These are phyloP conservation scores for Aplysina aerophoba DNA, from an alignment of 37 sponge, comb jelly and placozoan species.

Conservation along the genomic window DNA sequence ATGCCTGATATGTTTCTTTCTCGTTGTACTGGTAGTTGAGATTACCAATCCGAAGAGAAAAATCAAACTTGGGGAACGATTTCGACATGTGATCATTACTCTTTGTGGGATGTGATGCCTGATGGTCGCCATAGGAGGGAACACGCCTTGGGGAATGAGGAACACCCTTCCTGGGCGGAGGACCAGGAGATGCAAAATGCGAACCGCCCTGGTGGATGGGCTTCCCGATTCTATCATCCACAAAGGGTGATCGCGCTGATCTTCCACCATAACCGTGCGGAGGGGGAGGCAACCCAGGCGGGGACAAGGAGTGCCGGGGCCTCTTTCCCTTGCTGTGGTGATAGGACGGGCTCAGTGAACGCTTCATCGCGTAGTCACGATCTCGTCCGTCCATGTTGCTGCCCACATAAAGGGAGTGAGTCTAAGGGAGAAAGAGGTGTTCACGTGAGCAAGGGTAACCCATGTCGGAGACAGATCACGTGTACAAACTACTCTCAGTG, in stretches of 20 bases:
- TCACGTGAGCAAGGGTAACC: too few relatives aligned
- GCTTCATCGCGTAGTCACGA: neutral
- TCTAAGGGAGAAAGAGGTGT: too few relatives aligned
- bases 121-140: neutral
- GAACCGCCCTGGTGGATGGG: neutral
- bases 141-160: neutral
- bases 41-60: constrained; percentile 69
- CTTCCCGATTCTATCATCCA: constrained; percentile 37
- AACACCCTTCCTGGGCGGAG: neutral
- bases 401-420: constrained; percentile 4
- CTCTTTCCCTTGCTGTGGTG: neutral
- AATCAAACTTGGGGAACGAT: constrained; percentile 53
- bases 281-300: neutral
- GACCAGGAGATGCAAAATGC: neutral
- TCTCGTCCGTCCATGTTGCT: neutral
- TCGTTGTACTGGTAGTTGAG: constrained; percentile 55
- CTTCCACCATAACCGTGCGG: neutral
- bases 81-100: too few relatives aligned
- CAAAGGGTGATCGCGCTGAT: neutral
- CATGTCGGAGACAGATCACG: too few relatives aligned
- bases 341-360: neutral
- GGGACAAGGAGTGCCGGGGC: neutral
- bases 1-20: constrained; percentile 40
- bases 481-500: too few relatives aligned
- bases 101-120: neutral